These are phyloP conservation scores for Drosophila hamatofila DNA, from an alignment of 2,888 invertebrate species.

Conservation along the genomic window DNA sequence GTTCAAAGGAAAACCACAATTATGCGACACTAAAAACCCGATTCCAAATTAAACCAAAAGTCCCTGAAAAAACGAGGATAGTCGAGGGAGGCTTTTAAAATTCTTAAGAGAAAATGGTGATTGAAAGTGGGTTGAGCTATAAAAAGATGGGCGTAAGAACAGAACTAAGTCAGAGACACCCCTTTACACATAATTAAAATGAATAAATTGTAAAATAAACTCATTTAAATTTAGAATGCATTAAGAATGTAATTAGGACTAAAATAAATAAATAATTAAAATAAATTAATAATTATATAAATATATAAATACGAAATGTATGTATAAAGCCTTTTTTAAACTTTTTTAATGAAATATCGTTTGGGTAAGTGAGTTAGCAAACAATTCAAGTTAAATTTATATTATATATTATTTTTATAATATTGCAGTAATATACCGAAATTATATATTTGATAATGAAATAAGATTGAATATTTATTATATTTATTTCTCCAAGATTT, in stretches of 20 bases:
- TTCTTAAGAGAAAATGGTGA: constrained; percentile 33
- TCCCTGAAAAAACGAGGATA: constrained; percentile 39
- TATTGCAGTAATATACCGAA: neutral
- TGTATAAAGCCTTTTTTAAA: too few species aligned
- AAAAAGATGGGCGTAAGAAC: constrained; percentile 12
- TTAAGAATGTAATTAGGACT: too few species aligned
- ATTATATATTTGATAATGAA: too few species aligned
- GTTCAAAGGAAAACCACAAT: constrained; percentile 81
- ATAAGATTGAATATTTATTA: too few species aligned
- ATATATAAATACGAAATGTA: too few species aligned
- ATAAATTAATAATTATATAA: too few species aligned
- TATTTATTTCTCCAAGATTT: neutral
- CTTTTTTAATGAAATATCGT: too few species aligned
- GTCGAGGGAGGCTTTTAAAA: neutral
- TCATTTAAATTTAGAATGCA: too few species aligned
- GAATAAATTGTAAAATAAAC: neutral
- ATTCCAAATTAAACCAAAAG: constrained; percentile 51
- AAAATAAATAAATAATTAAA: too few species aligned
- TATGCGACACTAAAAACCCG: constrained; percentile 70
- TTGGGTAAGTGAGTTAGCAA: too few species aligned
- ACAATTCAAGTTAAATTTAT: too few species aligned
- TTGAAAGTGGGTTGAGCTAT: constrained; percentile 12
- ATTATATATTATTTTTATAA: too few species aligned
- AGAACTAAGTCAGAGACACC: neutral
- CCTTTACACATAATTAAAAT: neutral